These are phyloP conservation scores for Diabrotica undecimpunctata DNA, from an alignment of 1,140 invertebrate genomes.

Conservation along the genomic window DNA sequence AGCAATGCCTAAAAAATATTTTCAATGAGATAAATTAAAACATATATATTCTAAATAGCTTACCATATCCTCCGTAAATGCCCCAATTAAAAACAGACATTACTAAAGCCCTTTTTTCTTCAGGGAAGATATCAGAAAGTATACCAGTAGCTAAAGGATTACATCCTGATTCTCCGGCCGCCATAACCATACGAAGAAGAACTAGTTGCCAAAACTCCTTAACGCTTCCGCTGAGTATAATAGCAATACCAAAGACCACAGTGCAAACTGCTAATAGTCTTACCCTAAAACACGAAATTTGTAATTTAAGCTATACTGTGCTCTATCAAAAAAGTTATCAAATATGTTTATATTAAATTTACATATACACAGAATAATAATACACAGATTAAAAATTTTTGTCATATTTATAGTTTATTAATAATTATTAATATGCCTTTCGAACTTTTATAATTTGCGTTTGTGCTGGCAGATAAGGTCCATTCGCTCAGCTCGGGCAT, in stretches of 20 bases:
- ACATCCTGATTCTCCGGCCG: conserved; percentile 83
- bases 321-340: conserved; percentile 5
- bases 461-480: too few species aligned
- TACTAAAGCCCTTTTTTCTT: conserved; percentile 78
- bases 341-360: conserved; percentile 1
- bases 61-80: conserved; percentile 89
- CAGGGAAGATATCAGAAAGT: conserved; percentile 79
- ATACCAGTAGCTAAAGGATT: conserved; percentile 85
- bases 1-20: conserved; percentile 55
- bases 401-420: too few species aligned
- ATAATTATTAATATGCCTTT: too few species aligned
- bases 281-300: conserved; percentile 54
- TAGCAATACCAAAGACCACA: conserved; percentile 75
- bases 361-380: too few species aligned
- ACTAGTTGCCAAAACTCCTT: conserved; percentile 89
- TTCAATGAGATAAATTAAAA: not conserved
- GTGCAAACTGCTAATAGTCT: conserved; percentile 72
- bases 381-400: too few species aligned
- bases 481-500: too few species aligned
- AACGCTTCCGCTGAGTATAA: conserved; percentile 77
- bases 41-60: not conserved
- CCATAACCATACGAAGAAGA: conserved; percentile 79
- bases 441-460: too few species aligned
- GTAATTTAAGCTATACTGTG: too few species aligned
- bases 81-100: conserved; percentile 95